These are phyloP conservation scores for Dipodomys stephensi DNA, from an alignment of 2,113 vertebrate species.

Conservation along the genomic window DNA sequence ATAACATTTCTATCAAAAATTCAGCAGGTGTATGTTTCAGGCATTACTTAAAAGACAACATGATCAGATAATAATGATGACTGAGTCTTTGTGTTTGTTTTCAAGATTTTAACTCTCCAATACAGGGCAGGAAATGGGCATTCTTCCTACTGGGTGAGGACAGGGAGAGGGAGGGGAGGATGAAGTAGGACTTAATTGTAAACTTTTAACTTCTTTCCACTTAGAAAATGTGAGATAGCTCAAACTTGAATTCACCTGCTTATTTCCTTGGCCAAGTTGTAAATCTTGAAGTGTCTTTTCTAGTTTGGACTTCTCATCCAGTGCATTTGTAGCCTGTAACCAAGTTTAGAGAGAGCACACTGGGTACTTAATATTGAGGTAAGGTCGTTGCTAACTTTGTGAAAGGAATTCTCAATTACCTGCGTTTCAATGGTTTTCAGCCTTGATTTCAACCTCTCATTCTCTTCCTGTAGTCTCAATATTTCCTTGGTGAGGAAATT, in stretches of 20 bases:
- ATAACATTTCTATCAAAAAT: no score
- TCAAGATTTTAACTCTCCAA: no score
- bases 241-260: slow-evolving; percentile 87
- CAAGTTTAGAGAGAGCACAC: slow-evolving; percentile 22
- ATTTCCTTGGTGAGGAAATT: slow-evolving; percentile 90
- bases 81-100: no score
- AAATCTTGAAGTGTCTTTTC: slow-evolving; percentile 92
- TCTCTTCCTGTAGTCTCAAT: slow-evolving; percentile 94
- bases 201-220: not conserved
- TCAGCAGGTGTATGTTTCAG: no score
- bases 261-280: slow-evolving; percentile 89
- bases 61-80: no score
- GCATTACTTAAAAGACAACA: no score
- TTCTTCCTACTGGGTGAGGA: not conserved
- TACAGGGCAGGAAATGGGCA: not conserved
- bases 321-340: slow-evolving; percentile 90
- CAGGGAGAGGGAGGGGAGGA: not conserved
- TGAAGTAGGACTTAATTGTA: not conserved
- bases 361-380: not conserved
- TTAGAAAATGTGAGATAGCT: not conserved
- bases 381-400: not conserved
- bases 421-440: slow-evolving; percentile 93
- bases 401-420: slow-evolving; percentile 83
- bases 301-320: slow-evolving; percentile 93
- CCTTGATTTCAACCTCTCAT: slow-evolving; percentile 93